These are phyloP conservation scores for Ptychochromis oligacanthus DNA, from an alignment of 2,113 vertebrate species.

Conservation along the genomic window DNA sequence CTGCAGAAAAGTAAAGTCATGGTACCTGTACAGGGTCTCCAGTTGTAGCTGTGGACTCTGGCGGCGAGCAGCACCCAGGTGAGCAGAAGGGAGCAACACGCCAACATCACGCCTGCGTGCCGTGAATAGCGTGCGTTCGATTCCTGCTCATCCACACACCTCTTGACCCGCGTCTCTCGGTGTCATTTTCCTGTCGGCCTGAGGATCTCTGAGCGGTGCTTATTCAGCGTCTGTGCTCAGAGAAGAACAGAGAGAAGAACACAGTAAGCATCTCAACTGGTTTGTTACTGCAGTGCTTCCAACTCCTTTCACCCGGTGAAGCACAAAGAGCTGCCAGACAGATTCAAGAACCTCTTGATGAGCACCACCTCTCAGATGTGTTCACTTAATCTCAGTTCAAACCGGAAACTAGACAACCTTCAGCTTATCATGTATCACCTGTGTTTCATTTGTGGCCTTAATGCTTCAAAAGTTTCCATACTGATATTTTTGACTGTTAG, in stretches of 20 bases:
- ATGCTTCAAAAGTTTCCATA: neutral
- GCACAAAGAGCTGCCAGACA: neutral
- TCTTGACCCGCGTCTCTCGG: neutral
- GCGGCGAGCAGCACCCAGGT: slow-evolving; percentile 31
- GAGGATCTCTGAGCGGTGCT: neutral
- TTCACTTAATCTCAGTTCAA: neutral
- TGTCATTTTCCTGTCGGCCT: neutral
- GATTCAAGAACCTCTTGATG: neutral
- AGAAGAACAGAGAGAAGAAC: neutral
- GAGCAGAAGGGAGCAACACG: slow-evolving; percentile 33
- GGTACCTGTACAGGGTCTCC: slow-evolving; percentile 70
- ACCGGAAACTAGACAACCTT: neutral
- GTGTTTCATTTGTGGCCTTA: neutral
- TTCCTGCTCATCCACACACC: neutral
- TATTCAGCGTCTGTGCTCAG: neutral
- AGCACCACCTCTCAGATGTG: neutral
- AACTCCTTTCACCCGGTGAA: neutral
- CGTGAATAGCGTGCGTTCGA: neutral
- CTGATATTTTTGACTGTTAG: neutral
- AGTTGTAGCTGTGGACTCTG: slow-evolving; percentile 29
- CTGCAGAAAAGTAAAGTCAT: neutral
- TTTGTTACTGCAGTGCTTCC: neutral
- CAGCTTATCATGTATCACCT: too few relatives aligned
- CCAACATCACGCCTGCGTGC: slow-evolving; percentile 43
- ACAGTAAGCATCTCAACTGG: neutral